Evolutionary conservation across 2,113 vertebrate species (phyloP).

Genomic region (Megaleporinus macrocephalus): DNA sequence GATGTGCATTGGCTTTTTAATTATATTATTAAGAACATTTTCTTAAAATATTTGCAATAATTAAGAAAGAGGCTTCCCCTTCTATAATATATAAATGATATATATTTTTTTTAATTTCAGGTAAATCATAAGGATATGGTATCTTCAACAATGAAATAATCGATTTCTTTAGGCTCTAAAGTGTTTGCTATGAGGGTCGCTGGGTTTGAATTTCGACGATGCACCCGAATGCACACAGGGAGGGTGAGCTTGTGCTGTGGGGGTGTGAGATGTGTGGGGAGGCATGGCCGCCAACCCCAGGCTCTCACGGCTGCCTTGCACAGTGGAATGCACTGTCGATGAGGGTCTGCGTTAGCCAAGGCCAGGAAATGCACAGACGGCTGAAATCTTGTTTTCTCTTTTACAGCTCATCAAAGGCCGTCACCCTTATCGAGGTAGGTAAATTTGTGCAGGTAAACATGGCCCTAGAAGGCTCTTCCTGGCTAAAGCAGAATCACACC

Average conservation of each 20-base stretch:
- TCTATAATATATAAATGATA: too few relatives aligned
- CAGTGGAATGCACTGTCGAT: conserved; percentile 73
- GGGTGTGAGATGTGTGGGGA: conserved; percentile 40
- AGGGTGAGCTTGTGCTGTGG: conserved; percentile 61
- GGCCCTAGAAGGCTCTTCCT: conserved; percentile 48
- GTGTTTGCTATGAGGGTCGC: conserved; percentile 52
- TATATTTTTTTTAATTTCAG: background rate
- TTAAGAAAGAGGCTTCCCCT: too few relatives aligned
- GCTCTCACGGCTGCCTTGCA: conserved; percentile 71
- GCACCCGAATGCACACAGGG: conserved; percentile 66
- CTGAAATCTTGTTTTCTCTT: conserved; percentile 64
- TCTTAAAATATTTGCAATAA: too few relatives aligned
- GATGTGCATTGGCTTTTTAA: too few relatives aligned
- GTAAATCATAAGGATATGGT: conserved; percentile 52
- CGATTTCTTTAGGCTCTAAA: background rate
- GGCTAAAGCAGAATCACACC: conserved; percentile 64
- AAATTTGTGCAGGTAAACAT: conserved; percentile 51
- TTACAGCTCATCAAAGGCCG: conserved; percentile 53
- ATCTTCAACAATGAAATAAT: conserved; percentile 54
- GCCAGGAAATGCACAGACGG: conserved; percentile 65
- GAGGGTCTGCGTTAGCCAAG: conserved; percentile 64
- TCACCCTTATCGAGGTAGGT: conserved; percentile 67
- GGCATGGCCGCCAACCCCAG: conserved; percentile 50
- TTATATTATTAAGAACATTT: too few relatives aligned
- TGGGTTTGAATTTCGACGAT: conserved; percentile 68